Evolutionary conservation across 2,113 vertebrate genomes (phyloP).

Genomic region (Psophia crepitans): DNA sequence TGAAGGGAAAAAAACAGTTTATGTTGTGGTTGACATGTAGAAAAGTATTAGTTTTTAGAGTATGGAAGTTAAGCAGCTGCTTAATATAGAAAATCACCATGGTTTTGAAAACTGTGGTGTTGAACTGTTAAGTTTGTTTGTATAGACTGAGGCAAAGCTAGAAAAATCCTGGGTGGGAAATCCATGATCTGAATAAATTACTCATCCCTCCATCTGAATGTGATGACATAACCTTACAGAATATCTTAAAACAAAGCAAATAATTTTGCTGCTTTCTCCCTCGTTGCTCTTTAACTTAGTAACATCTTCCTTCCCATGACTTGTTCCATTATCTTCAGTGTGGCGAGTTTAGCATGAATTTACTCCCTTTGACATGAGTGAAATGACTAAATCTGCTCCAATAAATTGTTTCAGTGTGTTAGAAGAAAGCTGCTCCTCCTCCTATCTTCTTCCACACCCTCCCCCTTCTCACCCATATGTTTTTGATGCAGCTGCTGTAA

Average conservation of each 20-base stretch:
- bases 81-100: neutral
- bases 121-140: neutral
- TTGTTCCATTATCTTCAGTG: neutral
- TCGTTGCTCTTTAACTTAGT: neutral
- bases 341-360: neutral
- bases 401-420: neutral
- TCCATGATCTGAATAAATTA: neutral
- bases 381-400: neutral
- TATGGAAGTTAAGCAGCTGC: neutral
- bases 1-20: neutral
- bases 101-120: neutral
- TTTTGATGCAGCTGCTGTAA: neutral
- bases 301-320: slow-evolving; percentile 1
- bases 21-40: neutral
- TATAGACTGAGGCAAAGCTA: neutral
- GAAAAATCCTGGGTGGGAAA: neutral
- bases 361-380: neutral
- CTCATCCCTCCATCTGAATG: neutral
- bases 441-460: neutral
- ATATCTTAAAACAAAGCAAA: neutral
- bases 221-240: neutral
- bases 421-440: neutral
- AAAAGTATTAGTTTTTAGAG: neutral
- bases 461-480: neutral
- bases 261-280: neutral